Percentiles rank a stretch among this genome's conserved stretches.
These are phyloP conservation scores for Apeira syringaria DNA, from an alignment of 2,888 invertebrate genomes.

Conservation along the genomic window DNA sequence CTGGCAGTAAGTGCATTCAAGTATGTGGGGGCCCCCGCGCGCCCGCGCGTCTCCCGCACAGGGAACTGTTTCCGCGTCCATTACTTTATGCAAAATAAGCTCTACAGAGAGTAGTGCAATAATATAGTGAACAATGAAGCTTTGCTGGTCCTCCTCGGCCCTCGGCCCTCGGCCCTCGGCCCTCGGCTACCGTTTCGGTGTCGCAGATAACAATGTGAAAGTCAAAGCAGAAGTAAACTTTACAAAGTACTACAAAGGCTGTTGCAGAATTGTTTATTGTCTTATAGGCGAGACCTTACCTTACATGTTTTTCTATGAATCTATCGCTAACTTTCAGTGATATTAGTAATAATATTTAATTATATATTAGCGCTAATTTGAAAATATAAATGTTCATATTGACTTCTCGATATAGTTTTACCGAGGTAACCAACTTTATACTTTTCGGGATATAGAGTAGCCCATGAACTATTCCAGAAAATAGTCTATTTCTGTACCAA, in stretches of 20 bases:
- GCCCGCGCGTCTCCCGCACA: too few species aligned
- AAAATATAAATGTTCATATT: too few species aligned
- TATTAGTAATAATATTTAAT: too few species aligned
- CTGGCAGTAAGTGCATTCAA: conserved; percentile 64
- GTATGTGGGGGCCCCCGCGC: conserved; percentile 46
- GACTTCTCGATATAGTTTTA: too few species aligned
- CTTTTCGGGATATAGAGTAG: too few species aligned
- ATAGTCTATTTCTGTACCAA: too few species aligned
- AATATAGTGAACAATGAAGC: conserved; percentile 64
- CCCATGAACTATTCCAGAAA: too few species aligned
- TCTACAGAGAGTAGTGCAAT: conserved; percentile 52
- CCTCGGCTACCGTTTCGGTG: conserved; percentile 35
- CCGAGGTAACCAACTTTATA: too few species aligned
- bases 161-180: conserved; percentile 43
- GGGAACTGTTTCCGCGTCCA: conserved; percentile 49
- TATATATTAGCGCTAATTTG: too few species aligned
- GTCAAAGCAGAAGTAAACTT: conserved; percentile 23
- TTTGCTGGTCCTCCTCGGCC: conserved; percentile 47
- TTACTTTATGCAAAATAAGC: conserved; percentile 73
- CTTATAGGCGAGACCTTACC: too few species aligned
- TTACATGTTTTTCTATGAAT: too few species aligned
- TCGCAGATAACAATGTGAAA: conserved; percentile 33
- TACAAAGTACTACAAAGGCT: conserved; percentile 18
- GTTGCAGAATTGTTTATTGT: conserved; percentile 14
- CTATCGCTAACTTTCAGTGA: too few species aligned